Conservation (phyloP, 2,888 invertebrate species). For the Flabesymbios commensalis region DNA sequence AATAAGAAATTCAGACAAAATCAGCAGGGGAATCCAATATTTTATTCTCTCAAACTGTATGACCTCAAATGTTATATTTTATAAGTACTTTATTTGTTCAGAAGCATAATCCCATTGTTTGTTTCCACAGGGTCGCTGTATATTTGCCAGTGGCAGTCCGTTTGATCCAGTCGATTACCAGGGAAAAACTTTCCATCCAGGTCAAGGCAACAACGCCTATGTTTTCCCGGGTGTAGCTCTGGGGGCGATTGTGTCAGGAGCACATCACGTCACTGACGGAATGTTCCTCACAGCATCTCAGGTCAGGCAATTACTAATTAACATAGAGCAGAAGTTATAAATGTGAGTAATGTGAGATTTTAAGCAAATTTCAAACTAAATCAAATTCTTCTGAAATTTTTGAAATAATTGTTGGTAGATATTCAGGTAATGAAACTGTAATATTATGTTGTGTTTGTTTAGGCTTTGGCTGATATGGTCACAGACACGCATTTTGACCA, state of each 20-base stretch:
- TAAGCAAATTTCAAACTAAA: not conserved
- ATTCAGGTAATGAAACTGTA: not conserved
- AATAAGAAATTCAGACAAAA: too few species aligned
- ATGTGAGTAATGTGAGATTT: not conserved
- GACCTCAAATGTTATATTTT: too few species aligned
- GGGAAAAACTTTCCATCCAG: constrained; percentile 82
- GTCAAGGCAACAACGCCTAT: constrained; percentile 76
- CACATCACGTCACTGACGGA: constrained; percentile 90
- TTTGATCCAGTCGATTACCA: constrained; percentile 82
- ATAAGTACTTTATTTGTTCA: too few species aligned
- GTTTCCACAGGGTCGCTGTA: constrained; percentile 89
- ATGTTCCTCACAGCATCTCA: constrained; percentile 94
- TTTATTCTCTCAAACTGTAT: too few species aligned
- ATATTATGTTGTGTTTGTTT: not conserved
- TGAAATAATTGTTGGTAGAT: not conserved
- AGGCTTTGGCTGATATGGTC: constrained; percentile 76
- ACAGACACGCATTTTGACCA: constrained; percentile 77
- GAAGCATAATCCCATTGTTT: too few species aligned
- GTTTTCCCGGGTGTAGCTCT: constrained; percentile 83
- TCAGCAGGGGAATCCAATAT: too few species aligned
- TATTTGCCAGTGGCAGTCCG: constrained; percentile 96
- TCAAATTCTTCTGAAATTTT: not conserved
- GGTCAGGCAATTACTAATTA: constrained; percentile 62
- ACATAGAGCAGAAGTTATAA: not conserved
- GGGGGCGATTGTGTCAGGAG: constrained; percentile 88